Base-by-base conservation (phyloP, 2,113 vertebrate genomes). In the Callaeas wilsoni region DNA sequence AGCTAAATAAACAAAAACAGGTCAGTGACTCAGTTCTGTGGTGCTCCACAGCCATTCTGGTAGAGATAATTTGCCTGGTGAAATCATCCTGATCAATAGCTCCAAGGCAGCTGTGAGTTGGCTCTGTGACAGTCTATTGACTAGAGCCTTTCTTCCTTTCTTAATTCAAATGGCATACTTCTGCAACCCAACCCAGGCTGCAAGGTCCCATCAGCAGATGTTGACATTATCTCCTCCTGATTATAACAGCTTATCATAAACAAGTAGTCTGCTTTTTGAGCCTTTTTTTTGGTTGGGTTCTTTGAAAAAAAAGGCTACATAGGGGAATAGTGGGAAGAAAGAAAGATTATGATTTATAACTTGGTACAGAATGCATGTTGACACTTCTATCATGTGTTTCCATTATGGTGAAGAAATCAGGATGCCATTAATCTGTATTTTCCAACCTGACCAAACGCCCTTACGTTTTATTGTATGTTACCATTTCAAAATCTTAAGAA, bases 151-250 rank as follows among this genome's bases (percentile, higher is more conserved):
- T 71, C 85, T 49, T 95, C 78, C 80, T 42, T 89, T 30, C 47
- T 50, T 88, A 92, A 95, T 96, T 94, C 76, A 96, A 97, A 97
- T 96, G 75, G 83, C 73, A 94, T 77, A 94, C 37, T 96, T 89
- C 65, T 91, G 88, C 67, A 94, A 78, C 65, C 75, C 95, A 87
- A 96, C 88, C 87, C 92, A 95, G 68, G 47, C 93, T 90, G 44
- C 82, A 84, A 79, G 50, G 67, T 91, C 81, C 93, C 88, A 94
- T 84, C 73, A 84, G 84, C 68, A 97, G 87, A 97, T 96, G 92
- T 83, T 94, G 86, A 89, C 95, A 80, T 94, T 94, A 86, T 93
- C 95, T 90, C 77, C 68, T 93, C 50, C 87, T 82, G 70, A 86
- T 93, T 91, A 33, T 84, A 81, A 91, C 87, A 96, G 64, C 37